Percentiles rank a stretch among this genome's conserved stretches.
These are phyloP conservation scores for Tortricodes alternella DNA, from an alignment of 2,888 invertebrate species.

Conservation along the genomic window DNA sequence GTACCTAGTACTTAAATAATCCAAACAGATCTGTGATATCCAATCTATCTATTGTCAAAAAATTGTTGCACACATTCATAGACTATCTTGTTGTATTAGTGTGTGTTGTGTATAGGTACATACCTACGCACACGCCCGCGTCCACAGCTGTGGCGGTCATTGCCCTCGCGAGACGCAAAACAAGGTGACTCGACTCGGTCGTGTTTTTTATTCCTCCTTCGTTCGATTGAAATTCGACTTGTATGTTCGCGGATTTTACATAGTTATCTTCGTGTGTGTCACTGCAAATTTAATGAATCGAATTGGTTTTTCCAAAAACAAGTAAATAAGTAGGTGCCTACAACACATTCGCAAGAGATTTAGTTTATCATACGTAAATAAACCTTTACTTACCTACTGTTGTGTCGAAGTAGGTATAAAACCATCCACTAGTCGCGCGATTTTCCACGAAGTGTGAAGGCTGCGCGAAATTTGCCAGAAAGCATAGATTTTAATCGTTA, in stretches of 20 bases:
- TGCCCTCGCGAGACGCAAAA: slow-evolving; percentile 67
- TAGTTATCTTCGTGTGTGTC: slow-evolving; percentile 34
- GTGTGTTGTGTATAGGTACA: too few species aligned
- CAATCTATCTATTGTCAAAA: slow-evolving; percentile 14
- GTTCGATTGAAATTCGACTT: slow-evolving; percentile 53
- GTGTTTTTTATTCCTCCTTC: slow-evolving; percentile 58
- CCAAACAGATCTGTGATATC: slow-evolving; percentile 3
- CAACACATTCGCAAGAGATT: too few species aligned
- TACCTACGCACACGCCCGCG: slow-evolving; percentile 9
- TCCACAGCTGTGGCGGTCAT: slow-evolving; percentile 71
- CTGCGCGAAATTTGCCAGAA: too few species aligned
- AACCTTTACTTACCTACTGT: too few species aligned
- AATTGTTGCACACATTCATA: slow-evolving; percentile 21
- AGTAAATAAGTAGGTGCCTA: too few species aligned
- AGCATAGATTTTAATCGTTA: too few species aligned
- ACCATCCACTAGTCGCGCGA: too few species aligned
- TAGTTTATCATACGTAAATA: too few species aligned
- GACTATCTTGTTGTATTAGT: slow-evolving; percentile 50
- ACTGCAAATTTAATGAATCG: too few species aligned
- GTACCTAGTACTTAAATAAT: neutral
- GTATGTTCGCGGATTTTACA: slow-evolving; percentile 42
- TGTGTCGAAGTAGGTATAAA: too few species aligned
- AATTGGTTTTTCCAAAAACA: too few species aligned
- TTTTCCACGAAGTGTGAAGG: too few species aligned
- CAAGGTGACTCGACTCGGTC: slow-evolving; percentile 69